Base-by-base conservation (phyloP, 2,797 vertebrate species). In the Pangasius larnaudii region DNA sequence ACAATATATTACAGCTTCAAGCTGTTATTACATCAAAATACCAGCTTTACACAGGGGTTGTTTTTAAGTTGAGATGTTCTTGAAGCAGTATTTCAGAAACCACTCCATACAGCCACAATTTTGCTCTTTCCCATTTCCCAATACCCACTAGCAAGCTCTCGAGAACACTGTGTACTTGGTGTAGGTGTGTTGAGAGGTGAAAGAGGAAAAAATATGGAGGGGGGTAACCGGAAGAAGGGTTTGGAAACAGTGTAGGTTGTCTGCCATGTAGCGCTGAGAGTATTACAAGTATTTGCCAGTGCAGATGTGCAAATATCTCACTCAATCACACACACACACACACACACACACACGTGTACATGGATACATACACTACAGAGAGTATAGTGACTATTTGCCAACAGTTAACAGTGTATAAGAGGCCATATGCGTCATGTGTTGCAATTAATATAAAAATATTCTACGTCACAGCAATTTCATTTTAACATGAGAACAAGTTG, bases 11-110 rank as follows among this genome's bases (percentile, higher is more conserved):
- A 30, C n/a, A 33, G 13, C 63, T 65, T n/a, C n/a, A 67, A 67
- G 65, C 65, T 69, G 65, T 69, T 33, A 67, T 33, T 67, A 67
- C 65, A 67, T 67, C 65, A 71, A 71, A 71, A 39, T 39, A 71
- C 36, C 42, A n/a, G 10, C 10, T 49, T n/a, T 22, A 27, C 72
- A 42, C 63, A 30, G 63, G 63, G 22, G 3, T 11, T 74, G 22
- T 42, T 42, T 42, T 11, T 1, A 5, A 72, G 5, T 42, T 42
- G 19, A 74, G 71, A 46, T 75, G 42, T 8, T 49, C 13, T 51
- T n/a, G 46, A 30, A 53, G 27, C 5, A 30, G n/a, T 30, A n/a
- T 30, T 53, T 30, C 49, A 22, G 3, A 79, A 81, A 80, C 11
- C 51, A 56, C 36, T 80, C 10, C 53, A 36, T 24, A 63, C 2